Conservation (phyloP, 1,140 invertebrate species). For the Drosophila tsacasi region DNA sequence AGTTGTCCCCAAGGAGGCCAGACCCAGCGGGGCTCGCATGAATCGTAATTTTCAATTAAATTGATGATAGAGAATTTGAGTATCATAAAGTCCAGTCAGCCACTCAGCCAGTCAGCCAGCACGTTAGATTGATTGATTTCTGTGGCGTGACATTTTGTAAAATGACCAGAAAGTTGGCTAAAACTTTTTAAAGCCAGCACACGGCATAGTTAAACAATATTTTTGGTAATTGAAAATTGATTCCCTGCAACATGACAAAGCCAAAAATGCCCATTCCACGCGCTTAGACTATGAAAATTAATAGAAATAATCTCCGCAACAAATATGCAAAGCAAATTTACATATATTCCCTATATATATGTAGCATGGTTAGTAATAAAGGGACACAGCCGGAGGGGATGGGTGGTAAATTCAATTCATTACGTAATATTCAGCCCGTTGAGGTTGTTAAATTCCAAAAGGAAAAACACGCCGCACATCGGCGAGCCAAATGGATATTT, state of each 20-base stretch:
- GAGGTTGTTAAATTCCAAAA: constrained; percentile 45
- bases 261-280: constrained; percentile 21
- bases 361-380: not conserved
- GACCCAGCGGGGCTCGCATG: constrained; percentile 43
- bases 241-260: constrained; percentile 50
- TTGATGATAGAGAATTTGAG: constrained; percentile 61
- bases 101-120: not conserved
- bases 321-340: constrained; percentile 53
- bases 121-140: constrained; percentile 68
- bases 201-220: constrained; percentile 55
- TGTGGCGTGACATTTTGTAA: constrained; percentile 67
- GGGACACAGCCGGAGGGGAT: not conserved
- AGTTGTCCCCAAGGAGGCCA: constrained; percentile 19
- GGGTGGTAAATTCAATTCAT: constrained; percentile 50
- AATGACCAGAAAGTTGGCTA: constrained; percentile 44
- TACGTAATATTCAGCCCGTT: constrained; percentile 33
- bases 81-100: constrained; percentile 23
- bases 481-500: constrained; percentile 44
- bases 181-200: constrained; percentile 59
- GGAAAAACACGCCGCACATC: constrained; percentile 6
- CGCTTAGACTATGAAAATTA: constrained; percentile 54
- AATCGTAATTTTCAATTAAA: constrained; percentile 80
- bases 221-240: constrained; percentile 76
- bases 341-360: constrained; percentile 24
- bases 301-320: constrained; percentile 58